Base-by-base conservation (phyloP, 2,888 invertebrate species). In the Cylindroiulus punctatus region DNA sequence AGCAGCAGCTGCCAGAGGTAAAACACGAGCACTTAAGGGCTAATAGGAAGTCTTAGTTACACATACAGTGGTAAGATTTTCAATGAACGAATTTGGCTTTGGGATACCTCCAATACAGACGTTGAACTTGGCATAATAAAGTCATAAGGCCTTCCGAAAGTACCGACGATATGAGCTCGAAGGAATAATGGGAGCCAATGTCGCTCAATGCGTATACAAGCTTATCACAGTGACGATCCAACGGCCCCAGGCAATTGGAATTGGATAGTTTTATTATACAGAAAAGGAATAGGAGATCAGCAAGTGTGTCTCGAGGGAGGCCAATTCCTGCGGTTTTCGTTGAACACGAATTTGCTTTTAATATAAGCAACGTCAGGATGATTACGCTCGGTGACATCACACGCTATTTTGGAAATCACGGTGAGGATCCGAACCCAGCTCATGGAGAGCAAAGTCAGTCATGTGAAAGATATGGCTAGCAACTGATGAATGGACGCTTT, bases 261-360 rank as follows among this genome's bases (percentile, higher is more conserved):
- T 76, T 76, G 76, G 76, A 76, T 76, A 22, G 76, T 76, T 76
- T 76, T 76, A 76, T 76, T 76, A 76, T 76, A 76, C 76, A 76
- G 40, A 52, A 85, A 85, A 85, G 76, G 81, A 76, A 85, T 76
- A 85, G 83, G 36, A 36, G 83, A 47, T 65, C 47, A 85, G 30
- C 44, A 83, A 84, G 84, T 84, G 84, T 30, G 76, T 86, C 86
- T 86, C 84, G 84, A 36, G 86, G 82, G 86, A 84, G 36, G 47
- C 57, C 52, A 47, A 84, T 82, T 86, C 40, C 84, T 86, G 86
- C 86, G 86, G 86, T 86, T 86, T 52, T 57, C 44, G 65, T 30
- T 30, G 84, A 86, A 86, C 86, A 86, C 84, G 86, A 86, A 83
- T 86, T 82, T 86, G 86, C 86, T 86, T 86, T 86, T 86, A 86